Conservation (phyloP, 2,797 vertebrate species). For the Discoglossus pictus region DNA sequence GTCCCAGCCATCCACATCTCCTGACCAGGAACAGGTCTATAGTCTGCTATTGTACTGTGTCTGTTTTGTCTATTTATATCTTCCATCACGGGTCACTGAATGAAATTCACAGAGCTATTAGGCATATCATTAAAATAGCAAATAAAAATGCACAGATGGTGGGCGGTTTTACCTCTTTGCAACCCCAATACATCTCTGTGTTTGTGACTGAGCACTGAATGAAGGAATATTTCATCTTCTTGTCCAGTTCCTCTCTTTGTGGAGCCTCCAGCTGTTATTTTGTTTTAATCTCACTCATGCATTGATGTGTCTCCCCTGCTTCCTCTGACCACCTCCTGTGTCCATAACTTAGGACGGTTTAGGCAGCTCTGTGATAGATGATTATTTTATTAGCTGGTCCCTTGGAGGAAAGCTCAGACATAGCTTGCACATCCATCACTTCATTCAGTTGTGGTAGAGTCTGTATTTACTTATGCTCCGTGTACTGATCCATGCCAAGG, state of each 20-base stretch:
- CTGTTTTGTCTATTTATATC: neutral
- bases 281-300: conserved; percentile 43
- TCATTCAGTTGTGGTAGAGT: conserved; percentile 6
- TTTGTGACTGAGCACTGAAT: conserved; percentile 33
- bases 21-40: conserved; percentile 10
- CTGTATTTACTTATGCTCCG: conserved; percentile 14
- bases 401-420: conserved; percentile 5
- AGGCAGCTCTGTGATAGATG: conserved; percentile 31
- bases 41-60: conserved; percentile 17
- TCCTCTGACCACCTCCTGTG: conserved; percentile 35
- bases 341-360: conserved; percentile 40
- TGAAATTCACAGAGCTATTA: conserved; percentile 31
- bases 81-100: conserved; percentile 28
- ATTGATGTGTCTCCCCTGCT: conserved; percentile 43
- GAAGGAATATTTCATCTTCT: conserved; percentile 33
- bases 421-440: conserved; percentile 19
- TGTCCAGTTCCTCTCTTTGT: conserved; percentile 27
- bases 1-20: conserved; percentile 15
- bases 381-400: conserved; percentile 28
- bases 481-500: neutral
- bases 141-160: conserved; percentile 33
- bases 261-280: conserved; percentile 46
- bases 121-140: conserved; percentile 25
- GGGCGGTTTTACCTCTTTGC: conserved; percentile 42
- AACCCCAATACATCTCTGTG: conserved; percentile 42